Base-by-base conservation (phyloP, 2,797 vertebrate genomes). In the Aplochiton taeniatus region DNA sequence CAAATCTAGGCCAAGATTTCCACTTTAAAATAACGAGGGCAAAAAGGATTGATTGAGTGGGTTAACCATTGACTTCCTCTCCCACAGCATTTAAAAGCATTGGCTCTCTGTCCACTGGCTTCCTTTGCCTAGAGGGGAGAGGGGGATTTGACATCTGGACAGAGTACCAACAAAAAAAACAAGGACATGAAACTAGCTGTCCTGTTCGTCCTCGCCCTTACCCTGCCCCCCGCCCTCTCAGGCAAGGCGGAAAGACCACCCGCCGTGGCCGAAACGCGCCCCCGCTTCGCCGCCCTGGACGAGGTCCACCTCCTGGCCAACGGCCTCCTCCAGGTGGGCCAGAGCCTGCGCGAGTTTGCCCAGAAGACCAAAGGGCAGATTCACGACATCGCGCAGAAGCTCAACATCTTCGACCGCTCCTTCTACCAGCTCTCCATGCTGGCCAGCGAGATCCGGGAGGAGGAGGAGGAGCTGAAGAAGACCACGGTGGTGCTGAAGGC, bases 341-440 rank as follows among this genome's bases (percentile, higher is more conserved):
- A 94, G 0, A 94, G 95, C 77, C 93, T 98, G 72, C 92, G 94
- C 84, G 95, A 98, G 69, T 98, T 98, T 73, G 95, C 94, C 67
- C 94, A 95, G 19, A 98, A 96, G 81, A 98, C 96, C 0, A 98
- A 94, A 72, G 88, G 87, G 13, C 95, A 98, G 87, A 96, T 98
- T 72, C 95, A 93, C 0, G 90, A 95, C 81, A 96, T 99, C 83
- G 85, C 96, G 79, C 90, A 95, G 75, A 98, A 96, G 80, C 92
- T 99, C 47, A 95, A 93, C 83, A 90, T 95, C 80, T 98, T 96
- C 16, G 94, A 98, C 75, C 89, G 58, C 73, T 96, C 94, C 3
- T 97, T 97, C 78, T 83, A 91, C 50, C 93, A 94, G 80, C 93
- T 99, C 68, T 92, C 94, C 0, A 83, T 86, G 61, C 89, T 97